A percentile compares a stretch with the other conserved stretches of the same genome.
These are phyloP conservation scores for Oryzias dopingdopingensis DNA, from an alignment of 2,797 vertebrate species.

Conservation along the genomic window DNA sequence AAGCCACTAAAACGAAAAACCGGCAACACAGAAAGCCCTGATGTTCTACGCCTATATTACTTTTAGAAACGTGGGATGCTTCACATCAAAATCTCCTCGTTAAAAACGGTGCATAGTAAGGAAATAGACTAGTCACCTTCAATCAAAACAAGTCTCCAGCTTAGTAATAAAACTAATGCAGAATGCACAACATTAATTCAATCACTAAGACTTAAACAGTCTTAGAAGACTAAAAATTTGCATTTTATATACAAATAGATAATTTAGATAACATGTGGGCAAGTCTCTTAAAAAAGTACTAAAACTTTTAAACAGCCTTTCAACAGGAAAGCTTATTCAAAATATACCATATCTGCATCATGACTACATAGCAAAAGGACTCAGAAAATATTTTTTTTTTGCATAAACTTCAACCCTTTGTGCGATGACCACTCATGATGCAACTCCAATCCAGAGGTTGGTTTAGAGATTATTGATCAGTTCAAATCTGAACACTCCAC, in stretches of 20 bases:
- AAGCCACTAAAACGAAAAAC: conserved; percentile 65
- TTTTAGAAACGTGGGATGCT: conserved; percentile 63
- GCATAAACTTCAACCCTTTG: conserved; percentile 66
- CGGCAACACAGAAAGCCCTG: conserved; percentile 44
- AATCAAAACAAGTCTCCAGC: conserved; percentile 62
- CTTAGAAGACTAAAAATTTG: conserved; percentile 75
- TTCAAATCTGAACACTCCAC: conserved; percentile 41
- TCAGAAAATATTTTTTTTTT: conserved; percentile 54
- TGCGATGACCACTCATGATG: conserved; percentile 47
- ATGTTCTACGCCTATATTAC: conserved; percentile 69
- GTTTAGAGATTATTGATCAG: conserved; percentile 37
- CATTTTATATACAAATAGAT: conserved; percentile 71
- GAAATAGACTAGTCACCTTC: conserved; percentile 70
- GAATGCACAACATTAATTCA: conserved; percentile 54
- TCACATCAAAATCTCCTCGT: conserved; percentile 76
- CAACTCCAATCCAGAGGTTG: conserved; percentile 21
- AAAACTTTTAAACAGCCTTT: conserved; percentile 57
- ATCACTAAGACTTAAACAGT: conserved; percentile 66
- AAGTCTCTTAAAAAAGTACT: conserved; percentile 42
- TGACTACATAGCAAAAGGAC: conserved; percentile 66
- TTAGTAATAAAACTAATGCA: conserved; percentile 55
- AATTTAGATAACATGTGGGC: conserved; percentile 68
- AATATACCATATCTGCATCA: conserved; percentile 66
- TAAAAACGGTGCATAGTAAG: conserved; percentile 83
- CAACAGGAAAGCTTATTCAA: conserved; percentile 65